Percentiles rank a stretch among this genome's conserved stretches.
Conservation (phyloP, 2,888 invertebrate species). For the Lasioglossum leucozonium region DNA sequence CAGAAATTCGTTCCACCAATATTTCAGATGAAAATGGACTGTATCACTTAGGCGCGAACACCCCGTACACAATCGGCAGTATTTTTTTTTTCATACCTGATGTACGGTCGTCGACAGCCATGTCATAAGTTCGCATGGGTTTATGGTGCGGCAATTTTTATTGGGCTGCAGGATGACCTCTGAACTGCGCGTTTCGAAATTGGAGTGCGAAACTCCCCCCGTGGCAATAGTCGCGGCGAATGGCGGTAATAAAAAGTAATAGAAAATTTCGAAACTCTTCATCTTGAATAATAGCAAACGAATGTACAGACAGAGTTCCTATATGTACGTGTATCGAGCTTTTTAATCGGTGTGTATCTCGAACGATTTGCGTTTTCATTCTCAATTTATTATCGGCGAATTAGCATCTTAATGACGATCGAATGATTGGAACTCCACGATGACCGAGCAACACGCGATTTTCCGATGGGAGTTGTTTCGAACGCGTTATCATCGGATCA, state of each 20-base stretch:
- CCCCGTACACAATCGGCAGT: background rate
- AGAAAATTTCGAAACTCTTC: background rate
- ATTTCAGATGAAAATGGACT: background rate
- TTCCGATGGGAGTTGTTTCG: background rate
- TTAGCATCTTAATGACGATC: constrained; percentile 5
- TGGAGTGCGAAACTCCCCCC: background rate
- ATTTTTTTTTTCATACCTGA: background rate
- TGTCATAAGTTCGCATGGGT: background rate
- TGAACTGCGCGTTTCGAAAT: constrained; percentile 4
- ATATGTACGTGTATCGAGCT: background rate
- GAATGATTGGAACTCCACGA: background rate
- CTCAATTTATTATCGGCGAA: background rate
- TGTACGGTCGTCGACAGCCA: background rate
- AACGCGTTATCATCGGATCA: constrained; percentile 29
- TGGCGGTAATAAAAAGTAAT: background rate
- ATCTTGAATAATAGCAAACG: background rate
- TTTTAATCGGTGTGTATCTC: background rate
- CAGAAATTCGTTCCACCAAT: background rate
- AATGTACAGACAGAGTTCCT: background rate
- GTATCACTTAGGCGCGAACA: background rate
- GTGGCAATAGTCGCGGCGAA: background rate
- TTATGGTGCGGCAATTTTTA: constrained; percentile 3
- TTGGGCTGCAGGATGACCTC: background rate
- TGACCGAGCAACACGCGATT: background rate
- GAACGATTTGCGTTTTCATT: background rate